Evolutionary conservation across 2,888 invertebrate genomes (phyloP), one percentile per base, ranked within the genome.

Genomic region (Cremastinae sp.): DNA sequence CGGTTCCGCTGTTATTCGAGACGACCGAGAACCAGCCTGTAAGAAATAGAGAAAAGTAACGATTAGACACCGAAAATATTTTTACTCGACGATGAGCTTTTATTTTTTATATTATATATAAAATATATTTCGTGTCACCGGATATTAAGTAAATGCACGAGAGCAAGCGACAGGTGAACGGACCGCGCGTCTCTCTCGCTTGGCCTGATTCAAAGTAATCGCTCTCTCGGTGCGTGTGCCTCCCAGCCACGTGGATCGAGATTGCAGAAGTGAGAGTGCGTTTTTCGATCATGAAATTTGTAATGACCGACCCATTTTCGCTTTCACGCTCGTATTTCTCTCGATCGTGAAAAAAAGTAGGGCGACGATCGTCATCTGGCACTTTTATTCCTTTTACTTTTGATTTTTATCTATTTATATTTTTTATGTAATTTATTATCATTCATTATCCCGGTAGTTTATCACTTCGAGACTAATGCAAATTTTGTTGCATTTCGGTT

Each of bases 1-100:
- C 88, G 79, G 88, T 85, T 56, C 87, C 87, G 70, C 84, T 87
- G 80, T 84, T 88, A 78, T 79, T 86, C 54, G 88, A 85, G 22
- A 88, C 88, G 41, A 88, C 88, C 18, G 88, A 88, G 81, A 88
- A 88, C 88, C 88, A 88, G 54, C 88, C 88, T 88, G 83, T 9
- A 84, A 85, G 69, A 80, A 16, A 66, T 53, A 51, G 64, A 54
- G 18, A 49, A 51, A 64, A 51, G 38, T 28, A 20, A 20, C 18
- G 2, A 34, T 10, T 34, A 41, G 36, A 49, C 10, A 14, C 4
- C n/a, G n/a, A n/a, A n/a, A n/a, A n/a, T n/a, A n/a, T n/a, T n/a
- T n/a, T n/a, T n/a, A n/a, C n/a, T n/a, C n/a, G n/a, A n/a, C n/a
- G 58, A 68, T 59, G 38, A 59, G 64, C 14, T 51, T 51, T 49